These are phyloP conservation scores for Nebria ingens DNA, from an alignment of 1,140 invertebrate genomes.

Conservation along the genomic window DNA sequence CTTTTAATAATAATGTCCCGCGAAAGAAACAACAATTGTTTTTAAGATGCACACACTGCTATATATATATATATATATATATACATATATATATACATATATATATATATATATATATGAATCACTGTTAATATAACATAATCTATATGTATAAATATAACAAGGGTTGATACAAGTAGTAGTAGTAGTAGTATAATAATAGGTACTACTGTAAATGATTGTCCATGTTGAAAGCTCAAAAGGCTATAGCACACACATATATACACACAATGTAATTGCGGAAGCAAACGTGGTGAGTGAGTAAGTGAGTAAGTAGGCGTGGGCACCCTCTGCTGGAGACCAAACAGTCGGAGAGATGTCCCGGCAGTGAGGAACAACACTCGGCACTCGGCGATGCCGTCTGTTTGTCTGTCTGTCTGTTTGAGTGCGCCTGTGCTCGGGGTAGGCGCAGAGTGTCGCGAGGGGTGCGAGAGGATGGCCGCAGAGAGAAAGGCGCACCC, in stretches of 20 bases:
- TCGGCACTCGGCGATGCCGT: neutral
- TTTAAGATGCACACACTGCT: neutral
- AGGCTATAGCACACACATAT: too few relatives aligned
- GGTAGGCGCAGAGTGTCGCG: neutral
- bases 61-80: neutral
- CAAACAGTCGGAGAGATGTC: neutral
- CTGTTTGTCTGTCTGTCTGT: conserved; percentile 16
- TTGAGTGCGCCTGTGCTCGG: conserved; percentile 7
- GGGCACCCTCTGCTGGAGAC: too few relatives aligned
- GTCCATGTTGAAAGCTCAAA: too few relatives aligned
- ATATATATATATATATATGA: neutral
- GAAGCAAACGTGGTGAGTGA: too few relatives aligned
- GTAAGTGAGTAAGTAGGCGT: too few relatives aligned
- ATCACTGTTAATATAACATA: neutral
- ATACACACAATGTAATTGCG: too few relatives aligned
- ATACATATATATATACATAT: neutral
- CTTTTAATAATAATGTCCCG: too few relatives aligned
- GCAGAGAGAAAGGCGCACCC: neutral
- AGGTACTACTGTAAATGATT: too few relatives aligned
- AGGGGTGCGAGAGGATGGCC: neutral
- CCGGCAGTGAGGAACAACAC: neutral
- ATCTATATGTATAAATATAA: too few relatives aligned
- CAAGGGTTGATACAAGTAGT: too few relatives aligned
- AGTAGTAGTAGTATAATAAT: too few relatives aligned
- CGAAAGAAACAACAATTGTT: neutral